Percentiles rank a stretch among this genome's conserved stretches.
These are phyloP conservation scores for Protaetia brevitarsis DNA, from an alignment of 1,140 invertebrate genomes.

Conservation along the genomic window DNA sequence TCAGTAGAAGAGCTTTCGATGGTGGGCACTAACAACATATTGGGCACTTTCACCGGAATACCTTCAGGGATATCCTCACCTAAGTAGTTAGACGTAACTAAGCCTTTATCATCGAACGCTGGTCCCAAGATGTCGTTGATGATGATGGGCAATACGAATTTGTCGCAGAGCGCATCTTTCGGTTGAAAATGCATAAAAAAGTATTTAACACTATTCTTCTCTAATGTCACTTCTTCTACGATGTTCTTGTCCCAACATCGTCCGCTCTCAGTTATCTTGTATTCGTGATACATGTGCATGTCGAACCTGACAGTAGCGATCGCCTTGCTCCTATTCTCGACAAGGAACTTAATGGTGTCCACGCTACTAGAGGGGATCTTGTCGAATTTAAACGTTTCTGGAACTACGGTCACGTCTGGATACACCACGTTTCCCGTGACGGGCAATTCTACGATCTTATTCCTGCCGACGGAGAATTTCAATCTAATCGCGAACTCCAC, in stretches of 20 bases:
- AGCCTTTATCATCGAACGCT: neutral
- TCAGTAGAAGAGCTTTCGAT: neutral
- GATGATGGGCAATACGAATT: slow-evolving; percentile 41
- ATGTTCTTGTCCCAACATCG: neutral
- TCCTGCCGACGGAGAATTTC: slow-evolving; percentile 5
- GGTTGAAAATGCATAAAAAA: slow-evolving; percentile 43
- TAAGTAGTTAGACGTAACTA: neutral
- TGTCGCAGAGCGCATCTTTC: slow-evolving; percentile 32
- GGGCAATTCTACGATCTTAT: slow-evolving; percentile 23
- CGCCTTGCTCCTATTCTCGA: slow-evolving; percentile 36
- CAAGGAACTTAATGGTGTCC: slow-evolving; percentile 31
- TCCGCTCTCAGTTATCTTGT: slow-evolving; percentile 26
- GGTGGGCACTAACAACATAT: too few species aligned
- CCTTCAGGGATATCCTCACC: neutral
- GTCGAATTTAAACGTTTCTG: slow-evolving; percentile 33
- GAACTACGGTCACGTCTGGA: slow-evolving; percentile 40
- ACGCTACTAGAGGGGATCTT: slow-evolving; percentile 34
- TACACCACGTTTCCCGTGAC: slow-evolving; percentile 36
- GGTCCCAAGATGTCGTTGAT: slow-evolving; percentile 43
- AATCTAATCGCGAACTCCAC: slow-evolving; percentile 24
- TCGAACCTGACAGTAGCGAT: slow-evolving; percentile 34
- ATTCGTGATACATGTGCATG: slow-evolving; percentile 40
- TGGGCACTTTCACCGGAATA: too few species aligned
- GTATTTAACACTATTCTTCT: slow-evolving; percentile 11
- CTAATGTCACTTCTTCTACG: neutral